These are phyloP conservation scores for Apistogramma diplotaenia DNA, from an alignment of 2,113 vertebrate genomes.

Conservation along the genomic window DNA sequence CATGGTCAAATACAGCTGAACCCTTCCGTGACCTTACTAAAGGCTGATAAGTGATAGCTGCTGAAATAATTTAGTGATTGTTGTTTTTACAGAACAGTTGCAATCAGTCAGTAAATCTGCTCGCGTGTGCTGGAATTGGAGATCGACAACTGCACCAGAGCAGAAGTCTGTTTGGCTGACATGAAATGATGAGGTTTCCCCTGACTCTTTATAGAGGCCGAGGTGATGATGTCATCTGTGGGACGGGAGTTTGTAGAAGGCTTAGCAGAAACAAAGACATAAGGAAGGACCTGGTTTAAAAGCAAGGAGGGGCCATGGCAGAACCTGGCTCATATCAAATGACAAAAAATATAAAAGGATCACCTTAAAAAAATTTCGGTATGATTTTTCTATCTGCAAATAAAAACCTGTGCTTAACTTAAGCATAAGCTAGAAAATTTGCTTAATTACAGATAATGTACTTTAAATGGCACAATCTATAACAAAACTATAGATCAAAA, in stretches of 20 bases:
- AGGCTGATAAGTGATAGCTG: constrained; percentile 18
- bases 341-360: neutral
- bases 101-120: constrained; percentile 29
- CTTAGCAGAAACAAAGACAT: neutral
- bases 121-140: constrained; percentile 18
- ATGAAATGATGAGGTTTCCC: neutral
- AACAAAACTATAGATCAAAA: neutral
- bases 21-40: neutral
- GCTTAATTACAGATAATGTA: neutral
- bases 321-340: neutral
- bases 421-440: neutral
- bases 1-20: neutral
- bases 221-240: constrained; percentile 40
- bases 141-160: constrained; percentile 18
- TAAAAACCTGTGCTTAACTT: neutral
- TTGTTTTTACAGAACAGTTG: constrained; percentile 34
- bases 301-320: neutral
- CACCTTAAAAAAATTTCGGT: neutral
- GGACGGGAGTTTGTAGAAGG: neutral
- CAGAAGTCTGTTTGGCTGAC: neutral
- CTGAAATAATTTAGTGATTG: constrained; percentile 6
- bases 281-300: neutral
- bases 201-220: constrained; percentile 14
- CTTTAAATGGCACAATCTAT: neutral
- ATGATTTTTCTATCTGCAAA: too few relatives aligned